These are phyloP conservation scores for Oopsacas minuta DNA, from an alignment of 37 sponge, comb jelly and placozoan genomes.

Conservation along the genomic window DNA sequence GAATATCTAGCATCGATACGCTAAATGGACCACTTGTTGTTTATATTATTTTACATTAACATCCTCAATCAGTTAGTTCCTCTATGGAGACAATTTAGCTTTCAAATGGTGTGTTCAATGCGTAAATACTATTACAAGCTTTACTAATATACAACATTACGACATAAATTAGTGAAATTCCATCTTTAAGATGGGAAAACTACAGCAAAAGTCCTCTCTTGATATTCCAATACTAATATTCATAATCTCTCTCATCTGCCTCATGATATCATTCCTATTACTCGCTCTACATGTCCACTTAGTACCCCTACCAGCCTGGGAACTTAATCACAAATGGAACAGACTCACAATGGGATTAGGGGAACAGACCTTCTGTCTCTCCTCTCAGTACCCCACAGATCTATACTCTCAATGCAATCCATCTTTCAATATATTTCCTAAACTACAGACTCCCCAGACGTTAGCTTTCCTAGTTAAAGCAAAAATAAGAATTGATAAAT, in stretches of 20 bases:
- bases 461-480: background rate
- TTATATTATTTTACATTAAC: too few species aligned
- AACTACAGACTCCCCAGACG: background rate
- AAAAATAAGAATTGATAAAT: background rate
- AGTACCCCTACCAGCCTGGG: background rate
- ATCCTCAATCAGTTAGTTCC: too few species aligned
- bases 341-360: background rate
- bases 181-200: background rate
- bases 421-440: background rate
- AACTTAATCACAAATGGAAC: constrained; percentile 13
- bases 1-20: too few species aligned
- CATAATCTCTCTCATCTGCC: background rate
- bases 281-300: background rate
- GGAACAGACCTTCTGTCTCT: background rate
- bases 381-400: background rate
- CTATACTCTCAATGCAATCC: background rate
- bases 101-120: too few species aligned
- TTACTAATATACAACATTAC: too few species aligned
- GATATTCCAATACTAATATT: background rate
- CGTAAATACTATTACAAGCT: too few species aligned
- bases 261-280: background rate
- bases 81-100: too few species aligned
- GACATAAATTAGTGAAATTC: too few species aligned
- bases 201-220: background rate
- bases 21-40: too few species aligned